phyloP scores from a whole-genome alignment of 2,797 vertebrate genomes.

The Sebastes kiyomatsui region DNA sequence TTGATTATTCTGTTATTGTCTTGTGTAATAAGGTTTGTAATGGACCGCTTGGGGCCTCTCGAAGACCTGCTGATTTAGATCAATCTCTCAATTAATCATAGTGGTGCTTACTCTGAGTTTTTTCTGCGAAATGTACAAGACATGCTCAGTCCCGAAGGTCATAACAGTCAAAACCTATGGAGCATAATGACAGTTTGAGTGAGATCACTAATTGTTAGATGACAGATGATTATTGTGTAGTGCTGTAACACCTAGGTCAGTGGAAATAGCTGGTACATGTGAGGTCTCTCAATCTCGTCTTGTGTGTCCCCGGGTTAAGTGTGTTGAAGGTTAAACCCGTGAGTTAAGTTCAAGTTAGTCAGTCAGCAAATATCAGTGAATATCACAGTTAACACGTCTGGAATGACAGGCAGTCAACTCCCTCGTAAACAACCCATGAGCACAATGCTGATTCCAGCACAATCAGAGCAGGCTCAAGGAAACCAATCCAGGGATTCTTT shows the following conservation, averaged over 20 bases:
- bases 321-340: neutral
- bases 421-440: conserved; percentile 34
- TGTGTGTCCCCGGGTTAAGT: neutral
- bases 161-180: neutral
- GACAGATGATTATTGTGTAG: neutral
- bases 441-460: conserved; percentile 37
- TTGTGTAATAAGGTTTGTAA: neutral
- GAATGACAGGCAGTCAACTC: neutral
- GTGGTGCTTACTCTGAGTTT: neutral
- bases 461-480: conserved; percentile 1
- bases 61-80: neutral
- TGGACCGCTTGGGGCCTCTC: neutral
- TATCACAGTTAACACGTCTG: neutral
- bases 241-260: neutral
- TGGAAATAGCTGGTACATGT: neutral
- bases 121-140: neutral
- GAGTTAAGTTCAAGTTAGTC: neutral
- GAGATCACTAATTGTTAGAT: neutral
- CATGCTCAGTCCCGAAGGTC: neutral
- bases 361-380: neutral
- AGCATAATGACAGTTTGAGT: neutral
- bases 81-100: neutral
- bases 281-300: neutral
- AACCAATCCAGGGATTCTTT: conserved; percentile 1
- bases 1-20: neutral